Percentiles rank a stretch among this genome's conserved stretches.
phyloP scores from a whole-genome alignment of 2,797 vertebrate species.

The Zenarchopterus dispar region DNA sequence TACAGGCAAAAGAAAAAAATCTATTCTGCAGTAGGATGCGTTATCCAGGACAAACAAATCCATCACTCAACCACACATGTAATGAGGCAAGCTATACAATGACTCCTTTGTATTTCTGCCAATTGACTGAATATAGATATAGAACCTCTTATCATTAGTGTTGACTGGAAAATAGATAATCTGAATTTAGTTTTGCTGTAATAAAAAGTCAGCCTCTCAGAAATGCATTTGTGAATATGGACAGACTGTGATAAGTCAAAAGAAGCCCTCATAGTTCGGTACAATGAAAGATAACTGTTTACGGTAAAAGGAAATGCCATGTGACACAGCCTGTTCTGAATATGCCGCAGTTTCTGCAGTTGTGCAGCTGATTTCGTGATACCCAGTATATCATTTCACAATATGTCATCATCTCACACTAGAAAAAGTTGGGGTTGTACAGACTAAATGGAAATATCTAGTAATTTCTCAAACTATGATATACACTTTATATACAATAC shows the following conservation, averaged over 20 bases:
- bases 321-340: too few species aligned
- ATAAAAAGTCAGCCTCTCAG: neutral
- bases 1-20: slow-evolving; percentile 17
- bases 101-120: slow-evolving; percentile 6
- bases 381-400: slow-evolving; percentile 30
- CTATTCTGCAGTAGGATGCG: too few species aligned
- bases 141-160: neutral
- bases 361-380: neutral
- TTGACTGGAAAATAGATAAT: slow-evolving; percentile 2
- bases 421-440: neutral
- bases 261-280: too few species aligned
- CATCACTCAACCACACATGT: slow-evolving; percentile 20
- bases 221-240: slow-evolving; percentile 7
- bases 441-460: slow-evolving; percentile 3
- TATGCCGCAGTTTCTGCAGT: neutral
- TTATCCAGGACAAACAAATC: too few species aligned
- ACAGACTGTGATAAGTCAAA: neutral
- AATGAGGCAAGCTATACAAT: slow-evolving; percentile 26
- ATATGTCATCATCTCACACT: slow-evolving; percentile 60
- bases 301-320: neutral
- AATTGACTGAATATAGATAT: slow-evolving; percentile 34
- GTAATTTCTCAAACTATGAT: neutral
- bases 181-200: neutral
- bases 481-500: neutral
- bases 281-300: slow-evolving; percentile 4